A percentile compares a stretch with the other conserved stretches of the same genome.
Evolutionary conservation across 2,113 vertebrate species (phyloP).

Genomic region (Antechinus flavipes): DNA sequence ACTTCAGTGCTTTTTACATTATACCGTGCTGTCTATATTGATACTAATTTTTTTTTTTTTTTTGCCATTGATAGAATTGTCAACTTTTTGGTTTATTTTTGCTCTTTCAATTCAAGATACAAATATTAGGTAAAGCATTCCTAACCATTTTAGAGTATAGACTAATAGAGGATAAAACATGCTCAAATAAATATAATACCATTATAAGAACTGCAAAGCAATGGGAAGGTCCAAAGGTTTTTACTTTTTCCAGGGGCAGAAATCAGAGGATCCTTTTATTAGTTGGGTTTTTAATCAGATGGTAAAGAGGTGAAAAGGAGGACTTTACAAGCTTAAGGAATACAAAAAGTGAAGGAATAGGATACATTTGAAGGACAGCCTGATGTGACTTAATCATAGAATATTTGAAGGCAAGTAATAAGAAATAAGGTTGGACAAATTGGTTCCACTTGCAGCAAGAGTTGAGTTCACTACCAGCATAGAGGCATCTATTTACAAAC

Average conservation of each 20-base stretch:
- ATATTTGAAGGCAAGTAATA: not conserved
- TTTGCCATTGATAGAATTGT: not conserved
- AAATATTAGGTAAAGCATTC: not conserved
- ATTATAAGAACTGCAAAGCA: not conserved
- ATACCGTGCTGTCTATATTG: not conserved
- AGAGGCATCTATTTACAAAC: not conserved
- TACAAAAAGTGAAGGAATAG: not conserved
- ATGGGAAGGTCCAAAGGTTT: not conserved
- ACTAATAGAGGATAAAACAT: not conserved
- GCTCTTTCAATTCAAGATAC: not conserved
- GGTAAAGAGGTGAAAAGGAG: not conserved
- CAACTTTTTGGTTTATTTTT: not conserved
- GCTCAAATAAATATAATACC: not conserved
- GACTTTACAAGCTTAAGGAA: not conserved
- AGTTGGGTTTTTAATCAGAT: not conserved
- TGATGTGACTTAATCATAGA: not conserved
- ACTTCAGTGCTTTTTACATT: not conserved
- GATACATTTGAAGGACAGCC: not conserved
- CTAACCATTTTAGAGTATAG: not conserved
- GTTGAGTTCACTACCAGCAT: not conserved
- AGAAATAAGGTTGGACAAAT: not conserved
- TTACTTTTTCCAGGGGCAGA: too few relatives aligned
- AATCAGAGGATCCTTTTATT: not conserved
- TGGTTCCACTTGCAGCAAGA: not conserved
- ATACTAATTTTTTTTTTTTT: not conserved